Evolutionary conservation across 2,888 invertebrate genomes (phyloP), one percentile per base, ranked within the genome.

Genomic region (Scelioninae gen. 1): DNA sequence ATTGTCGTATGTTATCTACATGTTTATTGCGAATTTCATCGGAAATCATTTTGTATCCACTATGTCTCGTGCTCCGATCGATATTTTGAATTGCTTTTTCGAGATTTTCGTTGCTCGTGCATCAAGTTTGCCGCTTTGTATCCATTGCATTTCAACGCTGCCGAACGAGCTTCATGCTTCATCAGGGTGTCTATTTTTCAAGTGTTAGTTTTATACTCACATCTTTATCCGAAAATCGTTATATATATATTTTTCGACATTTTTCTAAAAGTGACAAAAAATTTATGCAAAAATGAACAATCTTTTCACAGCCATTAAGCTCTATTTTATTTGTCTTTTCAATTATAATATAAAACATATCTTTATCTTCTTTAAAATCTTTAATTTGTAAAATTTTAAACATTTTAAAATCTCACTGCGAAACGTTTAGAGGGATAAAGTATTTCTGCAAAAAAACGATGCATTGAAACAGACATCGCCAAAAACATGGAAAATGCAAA

Each of bases 401-500:
- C 4, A 15, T 29, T 45, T 45, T 15, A 4, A 60, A 23, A 60
- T 10, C n/a, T 2, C 13, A 23, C 58, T 49, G 13, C 15, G 55
- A 51, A 9, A 55, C 32, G 51, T 63, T 51, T 68, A 55, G 23
- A 51, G 49, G 45, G 16, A 16, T 43, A 60, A 65, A 75, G 43
- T 74, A 56, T 81, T 63, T 65, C 43, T 29, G 60, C 66, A 43
- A 65, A 62, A n/a, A 32, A 56, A 55, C 62, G 49, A 51, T 45
- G 51, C n/a, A 77, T 69, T 77, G 74, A 53, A 78, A 75, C 56
- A 71, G 71, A 66, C 69, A 51, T 65, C 45, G 69, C 45, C 78
- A 45, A 66, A 81, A 84, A 81, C 72, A 77, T 71, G 66, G 78
- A 65, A 81, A 78, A 84, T 81, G 78, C 78, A 81, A 84, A 81